Base-by-base conservation (phyloP, 2,797 vertebrate genomes). In the Lepus townsendii region DNA sequence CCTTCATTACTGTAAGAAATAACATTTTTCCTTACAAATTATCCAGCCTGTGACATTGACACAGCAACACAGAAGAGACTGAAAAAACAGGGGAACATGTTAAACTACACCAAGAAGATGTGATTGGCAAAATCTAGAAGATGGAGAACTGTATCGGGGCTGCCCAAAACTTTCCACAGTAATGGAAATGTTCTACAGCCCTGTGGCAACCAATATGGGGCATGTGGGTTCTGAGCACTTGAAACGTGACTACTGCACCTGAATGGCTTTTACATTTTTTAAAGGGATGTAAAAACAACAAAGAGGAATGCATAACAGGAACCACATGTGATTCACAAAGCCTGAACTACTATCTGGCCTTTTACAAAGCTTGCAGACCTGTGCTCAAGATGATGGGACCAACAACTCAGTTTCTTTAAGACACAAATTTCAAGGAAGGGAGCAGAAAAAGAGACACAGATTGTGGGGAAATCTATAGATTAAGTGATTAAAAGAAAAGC, bases 351-450 rank as follows among this genome's bases (percentile, higher is more conserved):
- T 77, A 27, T 38, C n/a, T 63, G 62, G 35, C 17, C 17, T 14
- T 60, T 89, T 83, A 66, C 1, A 66, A 91, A 54, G 32, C 22
- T 60, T 57, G 30, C 22, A 10, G n/a, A 47, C 7, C 22, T 47
- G 14, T 57, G 50, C 24, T 78, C 65, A 91, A 91, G 50, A 66
- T 32, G 65, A 42, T 14, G 27, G 16, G 50, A 76, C 57, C 65
- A 75, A 89, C 30, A 86, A 89, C 20, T 7, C 27, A 72, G n/a
- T 9, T 82, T 90, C 78, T 92, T 88, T 54, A 88, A 69, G 10
- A 63, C 16, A 71, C 27, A 47, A 38, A 52, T 27, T 63, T 20
- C 26, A 11, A 38, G 77, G 11, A 47, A 47, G 42, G 42, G 42
- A 47, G 42, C 42, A 27, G 22, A 12, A 27, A 5, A 30, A 69